Conservation (phyloP, 2,888 invertebrate genomes). For the Parapristionchus giblindavisi region DNA sequence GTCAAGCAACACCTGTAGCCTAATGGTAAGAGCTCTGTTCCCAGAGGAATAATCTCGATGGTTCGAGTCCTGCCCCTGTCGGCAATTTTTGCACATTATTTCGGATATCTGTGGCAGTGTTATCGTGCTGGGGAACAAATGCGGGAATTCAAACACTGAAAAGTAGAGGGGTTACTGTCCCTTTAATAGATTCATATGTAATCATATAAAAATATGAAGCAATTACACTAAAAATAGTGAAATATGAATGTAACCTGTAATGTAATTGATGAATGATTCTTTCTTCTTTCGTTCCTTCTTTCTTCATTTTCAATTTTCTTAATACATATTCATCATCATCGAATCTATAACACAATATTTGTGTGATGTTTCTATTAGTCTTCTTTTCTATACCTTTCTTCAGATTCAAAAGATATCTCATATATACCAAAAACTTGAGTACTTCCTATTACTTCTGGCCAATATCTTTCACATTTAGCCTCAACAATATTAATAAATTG, state of each 20-base stretch:
- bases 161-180: no score
- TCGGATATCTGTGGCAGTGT: no score
- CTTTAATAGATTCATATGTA: no score
- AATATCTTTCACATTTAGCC: constrained; percentile 62
- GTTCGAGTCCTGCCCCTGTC: no score
- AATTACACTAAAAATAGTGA: not conserved
- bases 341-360: constrained; percentile 20
- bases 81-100: no score
- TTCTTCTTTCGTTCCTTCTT: constrained; percentile 43
- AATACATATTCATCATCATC: constrained; percentile 56
- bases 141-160: no score
- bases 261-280: constrained; percentile 57
- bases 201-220: no score
- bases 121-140: no score
- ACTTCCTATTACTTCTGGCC: constrained; percentile 52
- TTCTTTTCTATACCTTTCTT: constrained; percentile 41
- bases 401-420: constrained; percentile 52
- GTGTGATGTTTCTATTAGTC: not conserved
- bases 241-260: constrained; percentile 45
- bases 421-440: constrained; percentile 52
- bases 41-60: no score
- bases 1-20: no score
- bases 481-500: constrained; percentile 35
- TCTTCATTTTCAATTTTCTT: constrained; percentile 52
- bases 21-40: no score